These are phyloP conservation scores for Drosophila trichaetosa DNA, from an alignment of 2,888 invertebrate genomes.

Conservation along the genomic window DNA sequence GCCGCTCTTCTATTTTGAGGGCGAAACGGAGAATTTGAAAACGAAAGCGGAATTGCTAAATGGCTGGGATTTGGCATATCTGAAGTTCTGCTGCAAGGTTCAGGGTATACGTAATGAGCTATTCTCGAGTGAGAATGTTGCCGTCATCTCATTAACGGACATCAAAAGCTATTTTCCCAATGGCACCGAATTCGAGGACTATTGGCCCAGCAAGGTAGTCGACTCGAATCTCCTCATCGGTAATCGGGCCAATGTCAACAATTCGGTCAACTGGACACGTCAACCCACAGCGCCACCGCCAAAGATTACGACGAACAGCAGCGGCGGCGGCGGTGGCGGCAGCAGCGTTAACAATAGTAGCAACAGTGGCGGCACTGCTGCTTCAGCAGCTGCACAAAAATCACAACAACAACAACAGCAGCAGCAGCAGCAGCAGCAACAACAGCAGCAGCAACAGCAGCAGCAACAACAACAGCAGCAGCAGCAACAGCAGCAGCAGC, in stretches of 20 bases:
- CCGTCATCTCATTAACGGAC: constrained; percentile 95
- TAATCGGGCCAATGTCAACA: constrained; percentile 87
- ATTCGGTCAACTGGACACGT: constrained; percentile 91
- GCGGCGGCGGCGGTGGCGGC: constrained; percentile 75
- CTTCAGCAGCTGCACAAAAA: neutral
- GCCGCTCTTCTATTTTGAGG: constrained; percentile 93
- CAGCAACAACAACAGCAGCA: neutral
- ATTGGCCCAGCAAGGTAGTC: constrained; percentile 96
- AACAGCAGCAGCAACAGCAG: constrained; percentile 33
- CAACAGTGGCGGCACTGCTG: constrained; percentile 52
- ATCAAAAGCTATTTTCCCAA: constrained; percentile 96
- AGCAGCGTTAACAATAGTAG: constrained; percentile 56
- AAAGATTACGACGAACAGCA: constrained; percentile 69
- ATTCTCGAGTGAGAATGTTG: constrained; percentile 95
- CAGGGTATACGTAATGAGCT: constrained; percentile 96
- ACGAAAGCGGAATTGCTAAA: constrained; percentile 94
- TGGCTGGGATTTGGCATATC: constrained; percentile 96
- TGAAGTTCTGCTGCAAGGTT: constrained; percentile 97
- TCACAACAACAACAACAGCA: constrained; percentile 57
- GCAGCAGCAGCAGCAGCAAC: neutral
- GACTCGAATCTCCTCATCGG: constrained; percentile 91
- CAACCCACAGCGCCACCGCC: constrained; percentile 91
- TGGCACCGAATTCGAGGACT: constrained; percentile 95
- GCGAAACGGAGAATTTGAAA: constrained; percentile 96
- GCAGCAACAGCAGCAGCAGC: constrained; percentile 50